Conservation (phyloP, 2,113 vertebrate genomes). For the Ceyx melanurus region DNA sequence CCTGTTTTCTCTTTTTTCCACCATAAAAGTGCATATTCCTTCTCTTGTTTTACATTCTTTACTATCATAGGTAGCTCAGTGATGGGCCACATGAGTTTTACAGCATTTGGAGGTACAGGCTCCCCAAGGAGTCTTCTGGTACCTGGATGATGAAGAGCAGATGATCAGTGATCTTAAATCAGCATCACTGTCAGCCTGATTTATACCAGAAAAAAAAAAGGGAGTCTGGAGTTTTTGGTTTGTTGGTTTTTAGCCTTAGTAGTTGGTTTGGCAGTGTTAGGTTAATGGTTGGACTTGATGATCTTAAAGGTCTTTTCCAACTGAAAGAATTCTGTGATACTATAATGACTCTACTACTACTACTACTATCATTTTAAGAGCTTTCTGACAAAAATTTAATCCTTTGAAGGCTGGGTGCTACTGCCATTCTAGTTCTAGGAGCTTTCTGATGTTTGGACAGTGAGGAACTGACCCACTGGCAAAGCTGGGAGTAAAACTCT, state of each 20-base stretch:
- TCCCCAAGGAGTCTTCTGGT: background rate
- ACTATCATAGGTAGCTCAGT: background rate
- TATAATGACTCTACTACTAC: background rate
- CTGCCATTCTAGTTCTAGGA: background rate
- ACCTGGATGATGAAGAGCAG: background rate
- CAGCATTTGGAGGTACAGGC: background rate
- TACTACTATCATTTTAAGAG: background rate
- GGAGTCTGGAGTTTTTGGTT: background rate
- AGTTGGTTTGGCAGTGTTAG: too few species aligned
- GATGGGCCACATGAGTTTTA: rapidly evolving
- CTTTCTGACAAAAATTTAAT: background rate
- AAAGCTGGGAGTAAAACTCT: background rate
- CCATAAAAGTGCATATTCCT: background rate
- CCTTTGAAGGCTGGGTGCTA: background rate
- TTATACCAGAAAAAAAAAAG: background rate
- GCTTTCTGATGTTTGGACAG: background rate
- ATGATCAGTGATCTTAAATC: background rate
- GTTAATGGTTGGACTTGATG: too few species aligned
- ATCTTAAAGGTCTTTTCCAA: too few species aligned
- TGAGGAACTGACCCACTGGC: background rate
- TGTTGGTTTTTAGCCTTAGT: background rate
- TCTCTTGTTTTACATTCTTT: background rate
- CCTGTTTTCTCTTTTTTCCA: background rate
- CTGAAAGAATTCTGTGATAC: too few species aligned
- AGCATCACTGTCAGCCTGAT: background rate